Evolutionary conservation across 2,113 vertebrate species (phyloP).

Genomic region (Cariama cristata): DNA sequence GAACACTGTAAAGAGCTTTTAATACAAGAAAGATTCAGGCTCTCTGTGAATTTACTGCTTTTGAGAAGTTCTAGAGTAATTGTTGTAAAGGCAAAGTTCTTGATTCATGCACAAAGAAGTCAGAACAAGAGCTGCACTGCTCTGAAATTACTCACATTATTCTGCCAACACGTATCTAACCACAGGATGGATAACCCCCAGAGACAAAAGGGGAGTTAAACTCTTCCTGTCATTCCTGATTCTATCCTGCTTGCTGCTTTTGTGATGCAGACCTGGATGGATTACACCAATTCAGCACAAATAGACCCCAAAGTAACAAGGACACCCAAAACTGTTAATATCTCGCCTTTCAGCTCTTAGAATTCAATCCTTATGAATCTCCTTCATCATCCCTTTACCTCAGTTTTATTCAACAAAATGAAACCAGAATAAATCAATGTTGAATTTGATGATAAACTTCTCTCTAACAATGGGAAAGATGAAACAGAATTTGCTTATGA

Average conservation of each 20-base stretch:
- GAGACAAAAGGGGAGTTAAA: not conserved
- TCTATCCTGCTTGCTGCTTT: not conserved
- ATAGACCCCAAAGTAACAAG: constrained; percentile 1
- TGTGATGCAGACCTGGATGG: not conserved
- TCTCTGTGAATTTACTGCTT: not conserved
- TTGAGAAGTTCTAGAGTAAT: not conserved
- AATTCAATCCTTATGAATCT: constrained; percentile 12
- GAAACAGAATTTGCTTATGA: constrained; percentile 12
- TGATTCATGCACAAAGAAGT: not conserved
- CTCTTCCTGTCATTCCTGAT: not conserved
- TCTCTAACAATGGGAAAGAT: not conserved
- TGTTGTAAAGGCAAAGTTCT: not conserved
- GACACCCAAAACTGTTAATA: not conserved
- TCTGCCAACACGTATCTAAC: constrained; percentile 7
- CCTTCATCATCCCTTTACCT: constrained; percentile 8
- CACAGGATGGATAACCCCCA: constrained; percentile 3
- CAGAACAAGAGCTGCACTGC: not conserved
- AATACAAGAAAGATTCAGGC: not conserved
- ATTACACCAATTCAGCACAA: constrained; percentile 28
- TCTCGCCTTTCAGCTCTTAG: not conserved
- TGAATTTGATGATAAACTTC: not conserved
- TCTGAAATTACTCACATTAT: constrained; percentile 7
- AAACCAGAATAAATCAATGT: constrained; percentile 28
- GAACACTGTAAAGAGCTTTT: not conserved
- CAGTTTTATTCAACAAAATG: constrained; percentile 25